Percentiles rank a stretch among this genome's conserved stretches.
Conservation (phyloP, 2,888 invertebrate species). For the Portevinia maculata region DNA sequence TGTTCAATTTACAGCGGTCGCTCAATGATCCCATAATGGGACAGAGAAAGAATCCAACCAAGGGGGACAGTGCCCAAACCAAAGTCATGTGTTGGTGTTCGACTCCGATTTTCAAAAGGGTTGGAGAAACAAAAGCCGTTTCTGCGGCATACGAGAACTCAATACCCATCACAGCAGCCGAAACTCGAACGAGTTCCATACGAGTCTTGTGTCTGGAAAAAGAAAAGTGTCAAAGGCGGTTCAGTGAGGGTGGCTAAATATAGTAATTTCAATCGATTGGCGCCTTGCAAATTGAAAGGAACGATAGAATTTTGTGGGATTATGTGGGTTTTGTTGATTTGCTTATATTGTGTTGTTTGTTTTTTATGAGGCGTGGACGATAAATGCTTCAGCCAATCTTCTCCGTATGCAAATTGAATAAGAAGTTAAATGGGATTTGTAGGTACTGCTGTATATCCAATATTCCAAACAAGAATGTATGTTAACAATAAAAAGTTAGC, state of each 20-base stretch:
- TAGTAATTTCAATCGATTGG: constrained; percentile 67
- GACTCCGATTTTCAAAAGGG: constrained; percentile 95
- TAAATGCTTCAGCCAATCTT: constrained; percentile 21
- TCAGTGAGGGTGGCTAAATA: constrained; percentile 33
- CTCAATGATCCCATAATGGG: constrained; percentile 96
- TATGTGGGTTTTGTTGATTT: constrained; percentile 42
- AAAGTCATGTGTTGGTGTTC: constrained; percentile 97
- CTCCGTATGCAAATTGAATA: constrained; percentile 20
- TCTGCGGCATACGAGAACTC: constrained; percentile 99
- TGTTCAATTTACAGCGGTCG: constrained; percentile 91
- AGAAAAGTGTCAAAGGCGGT: constrained; percentile 50
- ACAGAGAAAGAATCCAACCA: constrained; percentile 97
- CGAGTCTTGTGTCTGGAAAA: constrained; percentile 88
- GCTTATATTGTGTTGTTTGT: constrained; percentile 3
- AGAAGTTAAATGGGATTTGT: too few relatives aligned
- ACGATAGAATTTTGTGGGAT: constrained; percentile 66
- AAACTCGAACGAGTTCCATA: constrained; percentile 92
- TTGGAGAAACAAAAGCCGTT: constrained; percentile 98
- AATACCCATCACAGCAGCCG: constrained; percentile 98
- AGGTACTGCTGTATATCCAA: too few relatives aligned
- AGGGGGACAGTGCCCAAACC: constrained; percentile 97
- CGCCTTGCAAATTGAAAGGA: constrained; percentile 64
- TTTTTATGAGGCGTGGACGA: background rate
- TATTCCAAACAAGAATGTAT: too few relatives aligned
- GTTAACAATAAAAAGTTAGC: too few relatives aligned